These are phyloP conservation scores for Eptesicus fuscus DNA, from an alignment of 2,113 vertebrate genomes.

Conservation along the genomic window DNA sequence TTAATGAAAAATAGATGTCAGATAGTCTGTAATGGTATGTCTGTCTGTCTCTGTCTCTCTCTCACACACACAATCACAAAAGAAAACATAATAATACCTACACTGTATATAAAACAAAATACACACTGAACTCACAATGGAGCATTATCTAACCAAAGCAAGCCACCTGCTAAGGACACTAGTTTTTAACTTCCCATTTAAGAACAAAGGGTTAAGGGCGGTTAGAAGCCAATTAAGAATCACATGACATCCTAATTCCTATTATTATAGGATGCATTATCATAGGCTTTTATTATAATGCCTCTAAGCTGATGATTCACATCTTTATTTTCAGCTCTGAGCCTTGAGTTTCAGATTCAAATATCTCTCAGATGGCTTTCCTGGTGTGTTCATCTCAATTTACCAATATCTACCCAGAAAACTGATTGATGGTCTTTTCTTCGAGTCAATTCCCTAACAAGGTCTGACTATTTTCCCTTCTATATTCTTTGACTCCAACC, in stretches of 20 bases:
- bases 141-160: not conserved
- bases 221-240: not conserved
- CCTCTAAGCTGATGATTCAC: not conserved
- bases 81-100: not conserved
- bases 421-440: not conserved
- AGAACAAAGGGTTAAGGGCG: not conserved
- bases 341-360: constrained; percentile 4
- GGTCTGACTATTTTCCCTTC: not conserved
- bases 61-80: not conserved
- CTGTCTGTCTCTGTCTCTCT: not conserved
- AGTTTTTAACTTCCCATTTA: constrained; percentile 31
- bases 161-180: not conserved
- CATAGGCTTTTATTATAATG: constrained; percentile 26
- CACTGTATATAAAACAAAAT: not conserved
- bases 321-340: constrained; percentile 34
- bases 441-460: not conserved
- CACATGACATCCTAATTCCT: not conserved
- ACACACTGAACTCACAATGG: constrained; percentile 5
- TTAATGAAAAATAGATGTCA: not conserved
- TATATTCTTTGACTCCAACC: not conserved
- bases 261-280: not conserved
- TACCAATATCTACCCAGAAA: constrained; percentile 15
- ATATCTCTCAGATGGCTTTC: not conserved
- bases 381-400: not conserved
- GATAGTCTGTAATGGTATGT: not conserved